phyloP scores from a whole-genome alignment of 2,888 invertebrate genomes.

The Balanococcus diminutus region DNA sequence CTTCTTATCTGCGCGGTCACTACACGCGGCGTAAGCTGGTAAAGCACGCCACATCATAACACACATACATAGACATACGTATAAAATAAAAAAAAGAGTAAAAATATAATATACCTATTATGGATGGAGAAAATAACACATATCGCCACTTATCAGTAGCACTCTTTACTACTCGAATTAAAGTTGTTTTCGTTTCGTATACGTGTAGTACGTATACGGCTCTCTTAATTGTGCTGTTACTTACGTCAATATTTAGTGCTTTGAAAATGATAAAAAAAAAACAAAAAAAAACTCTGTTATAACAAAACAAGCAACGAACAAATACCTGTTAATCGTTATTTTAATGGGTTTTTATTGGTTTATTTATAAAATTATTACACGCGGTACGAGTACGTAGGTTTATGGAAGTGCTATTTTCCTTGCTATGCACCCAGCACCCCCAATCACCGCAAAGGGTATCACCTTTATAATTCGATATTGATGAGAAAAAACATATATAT shows the following conservation, averaged over 20 bases:
- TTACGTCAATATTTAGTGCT: constrained; percentile 32
- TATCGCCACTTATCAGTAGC: not conserved
- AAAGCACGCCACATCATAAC: not conserved
- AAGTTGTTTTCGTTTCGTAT: constrained; percentile 37
- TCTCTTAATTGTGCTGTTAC: constrained; percentile 21
- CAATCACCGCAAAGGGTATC: too few species aligned
- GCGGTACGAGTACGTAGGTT: not conserved
- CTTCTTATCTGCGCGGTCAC: too few species aligned
- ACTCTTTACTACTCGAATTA: constrained; percentile 9
- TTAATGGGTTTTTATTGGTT: constrained; percentile 16
- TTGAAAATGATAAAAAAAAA: constrained; percentile 7
- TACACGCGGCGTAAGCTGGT: not conserved
- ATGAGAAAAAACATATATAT: not conserved
- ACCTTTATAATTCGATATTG: not conserved
- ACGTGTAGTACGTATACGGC: too few species aligned
- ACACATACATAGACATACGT: too few species aligned
- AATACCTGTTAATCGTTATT: constrained; percentile 27
- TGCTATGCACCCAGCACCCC: not conserved
- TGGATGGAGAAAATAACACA: not conserved
- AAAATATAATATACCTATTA: too few species aligned
- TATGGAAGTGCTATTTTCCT: too few species aligned
- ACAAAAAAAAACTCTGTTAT: not conserved
- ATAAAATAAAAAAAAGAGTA: too few species aligned
- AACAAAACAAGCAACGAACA: constrained; percentile 1
- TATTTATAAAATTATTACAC: constrained; percentile 16